Conservation (phyloP, 2,113 vertebrate genomes). For the Lynx canadensis region DNA sequence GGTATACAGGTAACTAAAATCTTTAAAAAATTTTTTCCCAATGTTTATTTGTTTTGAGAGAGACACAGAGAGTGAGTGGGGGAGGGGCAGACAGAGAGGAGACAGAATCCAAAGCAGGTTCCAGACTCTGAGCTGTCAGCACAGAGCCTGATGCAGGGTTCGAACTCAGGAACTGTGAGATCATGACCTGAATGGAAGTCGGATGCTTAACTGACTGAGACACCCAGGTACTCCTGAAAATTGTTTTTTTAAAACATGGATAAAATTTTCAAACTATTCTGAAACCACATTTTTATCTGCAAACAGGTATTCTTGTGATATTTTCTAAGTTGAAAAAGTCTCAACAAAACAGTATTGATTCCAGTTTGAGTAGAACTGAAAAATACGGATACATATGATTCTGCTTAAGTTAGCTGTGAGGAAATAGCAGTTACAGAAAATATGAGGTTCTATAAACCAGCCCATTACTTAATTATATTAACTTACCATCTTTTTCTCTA, state of each 20-base stretch:
- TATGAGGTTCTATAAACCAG: not conserved
- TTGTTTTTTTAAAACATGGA: conserved; percentile 24
- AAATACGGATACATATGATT: not conserved
- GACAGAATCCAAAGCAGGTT: no score
- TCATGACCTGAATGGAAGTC: no score
- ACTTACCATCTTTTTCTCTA: conserved; percentile 85
- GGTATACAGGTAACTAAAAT: not conserved
- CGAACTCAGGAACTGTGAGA: no score
- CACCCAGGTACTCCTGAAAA: not conserved
- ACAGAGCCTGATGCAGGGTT: no score
- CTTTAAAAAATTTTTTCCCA: no score
- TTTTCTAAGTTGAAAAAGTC: not conserved
- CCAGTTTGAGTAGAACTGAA: not conserved
- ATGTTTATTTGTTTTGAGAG: no score
- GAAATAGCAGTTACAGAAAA: not conserved
- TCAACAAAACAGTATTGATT: conserved; percentile 27
- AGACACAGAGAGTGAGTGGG: no score
- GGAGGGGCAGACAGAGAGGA: no score
- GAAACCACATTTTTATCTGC: conserved; percentile 1
- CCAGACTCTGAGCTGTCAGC: no score
- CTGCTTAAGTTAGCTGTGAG: not conserved
- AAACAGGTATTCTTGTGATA: not conserved
- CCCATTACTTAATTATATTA: not conserved
- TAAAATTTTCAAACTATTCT: conserved; percentile 51
- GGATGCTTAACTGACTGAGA: no score